These are phyloP conservation scores for Chironomus riparius DNA, from an alignment of 2,888 invertebrate species.

Conservation along the genomic window DNA sequence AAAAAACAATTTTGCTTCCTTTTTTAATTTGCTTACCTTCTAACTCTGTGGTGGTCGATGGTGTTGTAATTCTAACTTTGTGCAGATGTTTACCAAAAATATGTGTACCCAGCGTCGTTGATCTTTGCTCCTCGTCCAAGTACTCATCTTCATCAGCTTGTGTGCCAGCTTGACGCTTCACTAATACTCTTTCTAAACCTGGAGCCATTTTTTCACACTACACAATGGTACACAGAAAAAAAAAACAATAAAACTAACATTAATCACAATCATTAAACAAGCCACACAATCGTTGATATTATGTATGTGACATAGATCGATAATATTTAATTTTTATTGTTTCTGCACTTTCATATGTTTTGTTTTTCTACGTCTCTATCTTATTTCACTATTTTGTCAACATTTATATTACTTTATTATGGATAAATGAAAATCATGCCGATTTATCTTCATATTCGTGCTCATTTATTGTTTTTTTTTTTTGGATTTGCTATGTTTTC, in stretches of 20 bases:
- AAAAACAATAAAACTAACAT: not conserved
- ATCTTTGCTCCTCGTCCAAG: not conserved
- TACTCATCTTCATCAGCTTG: not conserved
- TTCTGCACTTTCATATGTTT: too few relatives aligned
- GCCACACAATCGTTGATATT: not conserved
- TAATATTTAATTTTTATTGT: not conserved
- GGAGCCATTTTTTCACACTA: conserved; percentile 10
- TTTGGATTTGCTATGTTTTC: too few relatives aligned
- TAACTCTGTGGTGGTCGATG: conserved; percentile 6
- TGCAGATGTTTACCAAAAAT: conserved; percentile 24
- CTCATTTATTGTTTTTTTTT: too few relatives aligned
- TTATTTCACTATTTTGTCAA: too few relatives aligned
- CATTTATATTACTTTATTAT: too few relatives aligned
- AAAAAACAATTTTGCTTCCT: not conserved
- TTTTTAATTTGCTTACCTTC: not conserved
- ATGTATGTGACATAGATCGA: not conserved
- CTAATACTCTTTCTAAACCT: conserved; percentile 8
- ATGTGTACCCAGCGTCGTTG: not conserved
- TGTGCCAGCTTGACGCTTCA: conserved; percentile 3
- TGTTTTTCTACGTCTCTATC: too few relatives aligned
- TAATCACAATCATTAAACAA: not conserved
- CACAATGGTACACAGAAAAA: not conserved
- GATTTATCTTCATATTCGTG: too few relatives aligned
- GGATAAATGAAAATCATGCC: too few relatives aligned
- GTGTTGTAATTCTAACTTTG: conserved; percentile 16